A percentile compares a stretch with the other conserved stretches of the same genome.
Evolutionary conservation across 2,888 invertebrate genomes (phyloP).

Genomic region (Tetranychus piercei): DNA sequence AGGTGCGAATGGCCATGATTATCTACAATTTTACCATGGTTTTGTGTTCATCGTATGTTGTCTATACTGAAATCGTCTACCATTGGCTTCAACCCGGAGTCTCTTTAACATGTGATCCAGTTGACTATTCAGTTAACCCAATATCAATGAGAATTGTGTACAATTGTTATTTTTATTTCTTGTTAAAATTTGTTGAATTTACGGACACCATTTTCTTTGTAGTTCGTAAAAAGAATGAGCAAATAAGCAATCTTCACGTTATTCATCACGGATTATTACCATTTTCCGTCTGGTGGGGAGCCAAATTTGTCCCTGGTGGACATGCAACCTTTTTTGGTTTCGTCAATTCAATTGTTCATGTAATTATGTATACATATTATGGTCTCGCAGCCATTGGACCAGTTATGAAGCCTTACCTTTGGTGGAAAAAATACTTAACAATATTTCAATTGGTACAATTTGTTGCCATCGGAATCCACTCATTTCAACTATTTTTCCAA

Average conservation of each 20-base stretch:
- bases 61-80: conserved; percentile 24
- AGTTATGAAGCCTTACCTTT: conserved; percentile 35
- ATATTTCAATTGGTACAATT: conserved; percentile 46
- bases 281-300: conserved; percentile 37
- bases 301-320: conserved; percentile 44
- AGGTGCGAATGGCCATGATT: conserved; percentile 56
- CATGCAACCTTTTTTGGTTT: conserved; percentile 37
- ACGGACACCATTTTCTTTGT: conserved; percentile 76
- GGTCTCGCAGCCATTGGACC: conserved; percentile 36
- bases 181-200: conserved; percentile 70
- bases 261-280: conserved; percentile 57
- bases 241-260: conserved; percentile 68
- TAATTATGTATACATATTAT: conserved; percentile 38
- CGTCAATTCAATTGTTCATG: conserved; percentile 36
- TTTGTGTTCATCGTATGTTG: conserved; percentile 39
- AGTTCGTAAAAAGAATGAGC: conserved; percentile 57
- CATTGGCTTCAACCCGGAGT: conserved; percentile 69
- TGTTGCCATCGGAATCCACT: conserved; percentile 60
- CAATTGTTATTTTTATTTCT: conserved; percentile 72
- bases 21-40: conserved; percentile 77
- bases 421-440: conserved; percentile 39
- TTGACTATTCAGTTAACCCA: conserved; percentile 50
- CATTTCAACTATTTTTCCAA: conserved; percentile 53
- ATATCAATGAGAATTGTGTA: conserved; percentile 55
- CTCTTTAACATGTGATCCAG: conserved; percentile 65